These are phyloP conservation scores for Apis florea DNA, from an alignment of 1,140 invertebrate species.

Conservation along the genomic window DNA sequence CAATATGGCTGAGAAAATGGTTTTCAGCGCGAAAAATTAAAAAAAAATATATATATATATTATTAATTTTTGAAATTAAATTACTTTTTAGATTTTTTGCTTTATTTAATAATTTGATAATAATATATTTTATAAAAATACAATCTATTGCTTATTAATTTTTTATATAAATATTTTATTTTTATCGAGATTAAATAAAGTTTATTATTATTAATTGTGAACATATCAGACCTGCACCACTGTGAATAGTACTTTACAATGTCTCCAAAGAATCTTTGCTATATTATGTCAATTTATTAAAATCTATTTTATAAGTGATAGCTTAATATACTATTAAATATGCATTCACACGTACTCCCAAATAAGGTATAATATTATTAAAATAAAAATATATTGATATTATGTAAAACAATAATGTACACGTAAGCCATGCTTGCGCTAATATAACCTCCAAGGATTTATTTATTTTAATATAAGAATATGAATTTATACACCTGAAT, in stretches of 20 bases:
- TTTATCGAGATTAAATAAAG: not conserved
- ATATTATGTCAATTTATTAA: slow-evolving; percentile 51
- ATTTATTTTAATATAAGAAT: slow-evolving; percentile 20
- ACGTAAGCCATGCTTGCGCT: not conserved
- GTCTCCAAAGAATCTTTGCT: not conserved
- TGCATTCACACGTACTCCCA: slow-evolving; percentile 67
- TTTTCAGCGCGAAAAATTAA: slow-evolving; percentile 5
- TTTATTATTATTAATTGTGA: not conserved
- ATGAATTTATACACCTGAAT: not conserved
- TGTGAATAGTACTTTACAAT: slow-evolving; percentile 44
- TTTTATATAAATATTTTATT: not conserved
- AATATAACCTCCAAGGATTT: slow-evolving; percentile 53
- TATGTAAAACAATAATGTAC: not conserved
- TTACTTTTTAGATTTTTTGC: not conserved
- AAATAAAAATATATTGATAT: not conserved
- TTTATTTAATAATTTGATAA: not conserved
- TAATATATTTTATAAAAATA: not conserved
- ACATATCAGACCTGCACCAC: not conserved
- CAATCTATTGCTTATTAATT: not conserved
- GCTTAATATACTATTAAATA: slow-evolving; percentile 44
- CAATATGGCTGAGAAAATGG: slow-evolving; percentile 11
- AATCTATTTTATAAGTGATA: slow-evolving; percentile 43
- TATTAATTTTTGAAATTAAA: not conserved
- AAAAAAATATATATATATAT: not conserved
- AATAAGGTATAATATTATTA: slow-evolving; percentile 67